phyloP scores from a whole-genome alignment of 1,140 invertebrate genomes.

The Listronotus oregonensis region DNA sequence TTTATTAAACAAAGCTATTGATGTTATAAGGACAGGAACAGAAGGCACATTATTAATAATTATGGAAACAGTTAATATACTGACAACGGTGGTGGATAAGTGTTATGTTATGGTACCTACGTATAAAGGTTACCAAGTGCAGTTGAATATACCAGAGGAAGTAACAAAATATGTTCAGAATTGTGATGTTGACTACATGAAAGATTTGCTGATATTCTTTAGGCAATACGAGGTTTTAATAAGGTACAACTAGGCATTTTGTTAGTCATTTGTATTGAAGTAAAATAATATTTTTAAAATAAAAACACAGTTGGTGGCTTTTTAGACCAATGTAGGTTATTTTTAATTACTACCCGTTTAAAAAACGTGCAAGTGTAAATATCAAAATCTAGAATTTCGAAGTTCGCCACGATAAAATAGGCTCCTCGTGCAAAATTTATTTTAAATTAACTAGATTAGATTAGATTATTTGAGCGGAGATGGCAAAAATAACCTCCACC shows the following conservation, averaged over 20 bases:
- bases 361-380: too few relatives aligned
- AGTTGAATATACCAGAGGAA: slow-evolving; percentile 36
- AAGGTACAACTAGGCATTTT: slow-evolving; percentile 48
- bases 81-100: slow-evolving; percentile 64
- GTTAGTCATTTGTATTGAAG: too few relatives aligned
- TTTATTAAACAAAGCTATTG: slow-evolving; percentile 63
- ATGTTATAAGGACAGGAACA: slow-evolving; percentile 59
- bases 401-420: too few relatives aligned
- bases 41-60: slow-evolving; percentile 61
- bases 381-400: too few relatives aligned
- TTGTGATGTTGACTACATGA: slow-evolving; percentile 58
- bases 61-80: slow-evolving; percentile 66
- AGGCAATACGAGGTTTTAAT: slow-evolving; percentile 67
- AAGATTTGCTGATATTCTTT: slow-evolving; percentile 62
- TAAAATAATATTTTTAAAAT: too few relatives aligned
- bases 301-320: too few relatives aligned
- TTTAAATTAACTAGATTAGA: too few relatives aligned
- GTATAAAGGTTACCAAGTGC: slow-evolving; percentile 4
- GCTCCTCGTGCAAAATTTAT: too few relatives aligned
- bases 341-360: too few relatives aligned
- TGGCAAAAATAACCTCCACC: too few relatives aligned
- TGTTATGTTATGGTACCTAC: slow-evolving; percentile 44
- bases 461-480: too few relatives aligned
- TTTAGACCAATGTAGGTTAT: too few relatives aligned
- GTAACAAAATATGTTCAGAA: slow-evolving; percentile 38